Percentiles rank a stretch among this genome's conserved stretches.
Conservation (phyloP, 2,797 vertebrate species). For the Sebastes trivittatus region DNA sequence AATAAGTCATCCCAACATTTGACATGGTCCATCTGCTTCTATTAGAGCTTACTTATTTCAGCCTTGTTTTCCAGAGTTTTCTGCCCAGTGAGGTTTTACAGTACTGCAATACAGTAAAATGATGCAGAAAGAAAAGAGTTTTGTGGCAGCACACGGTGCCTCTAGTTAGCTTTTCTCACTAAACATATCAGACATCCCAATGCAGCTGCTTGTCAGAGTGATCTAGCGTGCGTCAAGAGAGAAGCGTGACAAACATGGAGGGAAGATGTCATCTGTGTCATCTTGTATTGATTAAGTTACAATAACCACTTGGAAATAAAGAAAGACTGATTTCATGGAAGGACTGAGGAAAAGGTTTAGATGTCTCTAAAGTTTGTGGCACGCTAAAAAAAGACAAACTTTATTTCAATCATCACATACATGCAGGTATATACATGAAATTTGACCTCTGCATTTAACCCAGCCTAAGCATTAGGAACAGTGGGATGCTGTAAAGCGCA, state of each 20-base stretch:
- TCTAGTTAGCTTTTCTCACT: constrained; percentile 32
- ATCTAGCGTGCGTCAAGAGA: constrained; percentile 4
- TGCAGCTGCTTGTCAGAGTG: constrained; percentile 22
- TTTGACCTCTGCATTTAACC: too few species aligned
- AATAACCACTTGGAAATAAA: constrained; percentile 4
- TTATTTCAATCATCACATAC: neutral
- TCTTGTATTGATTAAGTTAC: constrained; percentile 27
- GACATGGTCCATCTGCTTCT: constrained; percentile 46
- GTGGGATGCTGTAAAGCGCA: too few species aligned
- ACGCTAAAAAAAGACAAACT: neutral
- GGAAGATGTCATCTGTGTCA: constrained; percentile 22
- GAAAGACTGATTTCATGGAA: constrained; percentile 17
- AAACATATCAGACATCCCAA: constrained; percentile 14
- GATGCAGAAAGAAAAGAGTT: constrained; percentile 24
- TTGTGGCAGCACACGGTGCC: neutral
- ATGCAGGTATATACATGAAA: neutral
- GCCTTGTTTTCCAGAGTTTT: constrained; percentile 34
- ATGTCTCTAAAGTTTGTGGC: neutral
- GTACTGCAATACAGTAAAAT: constrained; percentile 22
- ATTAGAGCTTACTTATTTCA: constrained; percentile 37
- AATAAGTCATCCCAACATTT: constrained; percentile 26
- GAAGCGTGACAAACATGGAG: constrained; percentile 13
- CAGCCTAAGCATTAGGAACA: too few species aligned
- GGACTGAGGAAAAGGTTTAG: constrained; percentile 7
- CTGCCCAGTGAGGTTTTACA: constrained; percentile 36